phyloP scores from a whole-genome alignment of 2,888 invertebrate species.

The Piscicola geometra region DNA sequence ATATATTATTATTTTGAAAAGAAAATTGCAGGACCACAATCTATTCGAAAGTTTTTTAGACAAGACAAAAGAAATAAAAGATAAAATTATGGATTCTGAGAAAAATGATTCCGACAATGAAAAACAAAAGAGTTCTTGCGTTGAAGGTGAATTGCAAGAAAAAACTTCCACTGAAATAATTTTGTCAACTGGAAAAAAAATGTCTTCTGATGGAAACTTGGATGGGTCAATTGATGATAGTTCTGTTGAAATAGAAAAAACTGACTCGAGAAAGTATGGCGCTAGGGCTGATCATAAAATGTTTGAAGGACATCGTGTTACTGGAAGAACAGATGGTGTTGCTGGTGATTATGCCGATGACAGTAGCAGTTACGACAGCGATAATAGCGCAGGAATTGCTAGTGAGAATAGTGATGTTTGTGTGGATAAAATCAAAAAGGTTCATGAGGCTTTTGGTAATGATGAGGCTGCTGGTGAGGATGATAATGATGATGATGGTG shows the following conservation, averaged over 20 bases:
- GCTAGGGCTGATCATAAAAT: background rate
- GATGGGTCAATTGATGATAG: too few species aligned
- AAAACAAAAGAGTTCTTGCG: too few species aligned
- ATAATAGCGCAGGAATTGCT: background rate
- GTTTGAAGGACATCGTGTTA: background rate
- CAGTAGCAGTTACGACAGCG: constrained; percentile 14
- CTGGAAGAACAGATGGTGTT: background rate
- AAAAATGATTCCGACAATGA: background rate
- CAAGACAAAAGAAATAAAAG: constrained; percentile 4
- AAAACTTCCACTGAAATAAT: too few species aligned
- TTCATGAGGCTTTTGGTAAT: background rate
- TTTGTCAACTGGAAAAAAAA: too few species aligned
- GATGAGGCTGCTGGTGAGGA: too few species aligned
- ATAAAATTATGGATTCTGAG: background rate
- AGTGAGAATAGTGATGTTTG: background rate
- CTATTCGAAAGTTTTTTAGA: background rate
- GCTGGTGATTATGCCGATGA: background rate
- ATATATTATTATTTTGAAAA: background rate
- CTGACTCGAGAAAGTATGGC: too few species aligned
- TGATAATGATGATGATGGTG: too few species aligned
- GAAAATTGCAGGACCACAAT: background rate
- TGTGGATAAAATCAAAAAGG: background rate
- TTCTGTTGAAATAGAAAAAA: too few species aligned
- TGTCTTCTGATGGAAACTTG: too few species aligned
- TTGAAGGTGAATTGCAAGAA: too few species aligned